Evolutionary conservation across 1,140 invertebrate genomes (phyloP).

Genomic region (Drosophila tristis): DNA sequence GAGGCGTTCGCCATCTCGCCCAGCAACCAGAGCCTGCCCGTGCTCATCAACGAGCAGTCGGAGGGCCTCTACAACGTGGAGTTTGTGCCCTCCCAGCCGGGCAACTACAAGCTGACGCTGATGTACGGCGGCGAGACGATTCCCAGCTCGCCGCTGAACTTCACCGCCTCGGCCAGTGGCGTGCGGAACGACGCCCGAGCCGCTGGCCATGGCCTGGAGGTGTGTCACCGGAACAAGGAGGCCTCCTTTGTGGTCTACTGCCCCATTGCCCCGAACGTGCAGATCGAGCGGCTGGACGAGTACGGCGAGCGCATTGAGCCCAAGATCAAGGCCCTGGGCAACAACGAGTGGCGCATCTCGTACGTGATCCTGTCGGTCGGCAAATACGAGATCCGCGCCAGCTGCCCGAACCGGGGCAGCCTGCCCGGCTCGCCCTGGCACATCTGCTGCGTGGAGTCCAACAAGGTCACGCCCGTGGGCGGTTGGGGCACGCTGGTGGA

Average conservation of each 20-base stretch:
- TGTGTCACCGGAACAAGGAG: conserved; percentile 89
- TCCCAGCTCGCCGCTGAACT: conserved; percentile 86
- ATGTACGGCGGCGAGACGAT: conserved; percentile 92
- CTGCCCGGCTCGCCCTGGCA: conserved; percentile 87
- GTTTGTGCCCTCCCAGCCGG: conserved; percentile 94
- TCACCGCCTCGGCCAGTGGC: conserved; percentile 84
- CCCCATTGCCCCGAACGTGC: conserved; percentile 86
- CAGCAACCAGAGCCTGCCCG: conserved; percentile 92
- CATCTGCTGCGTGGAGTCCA: conserved; percentile 78
- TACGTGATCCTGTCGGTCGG: conserved; percentile 86
- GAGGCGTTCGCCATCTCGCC: conserved; percentile 95
- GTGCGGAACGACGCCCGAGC: conserved; percentile 85
- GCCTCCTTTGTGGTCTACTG: conserved; percentile 89
- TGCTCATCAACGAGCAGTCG: conserved; percentile 90
- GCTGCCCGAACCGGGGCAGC: conserved; percentile 85
- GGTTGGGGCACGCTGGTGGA: conserved; percentile 93
- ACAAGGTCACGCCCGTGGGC: conserved; percentile 87
- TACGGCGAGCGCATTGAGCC: conserved; percentile 83
- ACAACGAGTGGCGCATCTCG: conserved; percentile 86
- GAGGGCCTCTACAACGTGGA: conserved; percentile 92
- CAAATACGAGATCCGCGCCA: conserved; percentile 86
- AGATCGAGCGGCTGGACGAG: conserved; percentile 83
- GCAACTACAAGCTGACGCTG: conserved; percentile 94
- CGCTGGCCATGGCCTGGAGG: conserved; percentile 87
- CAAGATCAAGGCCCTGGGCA: conserved; percentile 82